Conservation (phyloP, 1,140 invertebrate genomes). For the Hylaeus volcanicus region DNA sequence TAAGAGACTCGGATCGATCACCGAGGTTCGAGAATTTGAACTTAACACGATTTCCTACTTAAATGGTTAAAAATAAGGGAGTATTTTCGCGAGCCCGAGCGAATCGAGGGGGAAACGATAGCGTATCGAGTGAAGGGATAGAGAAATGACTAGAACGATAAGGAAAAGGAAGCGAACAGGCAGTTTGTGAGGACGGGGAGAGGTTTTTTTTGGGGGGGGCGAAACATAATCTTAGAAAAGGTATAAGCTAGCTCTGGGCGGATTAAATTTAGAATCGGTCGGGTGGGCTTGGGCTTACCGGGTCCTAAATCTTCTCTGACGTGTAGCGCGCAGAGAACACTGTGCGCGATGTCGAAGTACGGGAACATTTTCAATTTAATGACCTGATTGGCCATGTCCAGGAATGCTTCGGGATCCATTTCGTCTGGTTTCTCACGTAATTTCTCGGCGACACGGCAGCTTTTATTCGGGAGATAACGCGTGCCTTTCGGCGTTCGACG, state of each 20-base stretch:
- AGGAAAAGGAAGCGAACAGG: neutral
- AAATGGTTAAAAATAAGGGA: too few species aligned
- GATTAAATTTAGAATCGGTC: slow-evolving; percentile 77
- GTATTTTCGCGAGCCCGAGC: too few species aligned
- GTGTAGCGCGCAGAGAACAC: slow-evolving; percentile 92
- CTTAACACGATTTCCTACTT: too few species aligned
- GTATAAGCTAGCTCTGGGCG: slow-evolving; percentile 57
- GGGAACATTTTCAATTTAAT: slow-evolving; percentile 99
- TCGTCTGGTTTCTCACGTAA: slow-evolving; percentile 5
- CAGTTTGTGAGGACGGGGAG: neutral
- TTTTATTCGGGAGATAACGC: neutral
- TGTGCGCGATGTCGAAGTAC: slow-evolving; percentile 99
- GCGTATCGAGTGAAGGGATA: neutral
- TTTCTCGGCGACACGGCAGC: neutral
- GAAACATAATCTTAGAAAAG: slow-evolving; percentile 38
- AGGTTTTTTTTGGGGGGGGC: neutral
- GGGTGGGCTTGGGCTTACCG: slow-evolving; percentile 83
- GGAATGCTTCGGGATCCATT: slow-evolving; percentile 98
- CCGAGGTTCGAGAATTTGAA: too few species aligned
- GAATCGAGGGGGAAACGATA: too few species aligned
- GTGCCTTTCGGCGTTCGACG: neutral
- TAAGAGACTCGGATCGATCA: too few species aligned
- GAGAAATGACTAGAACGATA: neutral
- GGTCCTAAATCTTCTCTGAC: slow-evolving; percentile 97
- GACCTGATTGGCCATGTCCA: slow-evolving; percentile 98